Evolutionary conservation across 2,888 invertebrate species (phyloP).

Genomic region (Sinodicranocentrus sp.): DNA sequence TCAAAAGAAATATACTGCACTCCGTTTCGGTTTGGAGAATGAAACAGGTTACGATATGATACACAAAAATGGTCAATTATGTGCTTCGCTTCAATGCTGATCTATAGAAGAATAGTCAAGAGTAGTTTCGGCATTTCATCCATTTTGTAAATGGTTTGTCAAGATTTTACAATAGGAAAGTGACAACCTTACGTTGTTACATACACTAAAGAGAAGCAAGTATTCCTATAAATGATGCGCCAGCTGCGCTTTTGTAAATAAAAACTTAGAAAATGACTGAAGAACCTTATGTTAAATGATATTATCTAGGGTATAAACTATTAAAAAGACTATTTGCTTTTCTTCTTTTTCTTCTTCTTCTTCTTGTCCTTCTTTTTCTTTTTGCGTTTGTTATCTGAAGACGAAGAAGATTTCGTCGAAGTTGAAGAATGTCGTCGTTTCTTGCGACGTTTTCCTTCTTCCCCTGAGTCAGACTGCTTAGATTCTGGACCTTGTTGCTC

Average conservation of each 20-base stretch:
- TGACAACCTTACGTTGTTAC: too few species aligned
- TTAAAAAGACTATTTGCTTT: conserved; percentile 69
- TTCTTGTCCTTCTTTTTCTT: conserved; percentile 74
- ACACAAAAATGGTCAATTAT: too few species aligned
- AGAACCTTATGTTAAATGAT: not conserved
- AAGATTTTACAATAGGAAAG: too few species aligned
- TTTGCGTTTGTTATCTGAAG: conserved; percentile 67
- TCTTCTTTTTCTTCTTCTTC: conserved; percentile 76
- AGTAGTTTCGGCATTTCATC: too few species aligned
- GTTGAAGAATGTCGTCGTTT: conserved; percentile 76
- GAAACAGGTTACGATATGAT: too few species aligned
- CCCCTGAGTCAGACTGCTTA: conserved; percentile 62
- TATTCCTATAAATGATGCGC: too few species aligned
- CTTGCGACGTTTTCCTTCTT: conserved; percentile 62
- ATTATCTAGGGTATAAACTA: not conserved
- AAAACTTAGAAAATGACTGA: conserved; percentile 13
- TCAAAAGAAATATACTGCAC: too few species aligned
- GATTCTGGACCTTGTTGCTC: conserved; percentile 65
- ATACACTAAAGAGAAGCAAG: too few species aligned
- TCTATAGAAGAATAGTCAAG: too few species aligned
- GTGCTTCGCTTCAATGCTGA: too few species aligned
- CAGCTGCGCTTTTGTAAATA: not conserved
- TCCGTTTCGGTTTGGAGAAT: too few species aligned
- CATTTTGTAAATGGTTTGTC: too few species aligned
- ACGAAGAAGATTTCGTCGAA: conserved; percentile 67